Evolutionary conservation across 2,113 vertebrate genomes (phyloP).

Genomic region (Ginglymostoma cirratum): DNA sequence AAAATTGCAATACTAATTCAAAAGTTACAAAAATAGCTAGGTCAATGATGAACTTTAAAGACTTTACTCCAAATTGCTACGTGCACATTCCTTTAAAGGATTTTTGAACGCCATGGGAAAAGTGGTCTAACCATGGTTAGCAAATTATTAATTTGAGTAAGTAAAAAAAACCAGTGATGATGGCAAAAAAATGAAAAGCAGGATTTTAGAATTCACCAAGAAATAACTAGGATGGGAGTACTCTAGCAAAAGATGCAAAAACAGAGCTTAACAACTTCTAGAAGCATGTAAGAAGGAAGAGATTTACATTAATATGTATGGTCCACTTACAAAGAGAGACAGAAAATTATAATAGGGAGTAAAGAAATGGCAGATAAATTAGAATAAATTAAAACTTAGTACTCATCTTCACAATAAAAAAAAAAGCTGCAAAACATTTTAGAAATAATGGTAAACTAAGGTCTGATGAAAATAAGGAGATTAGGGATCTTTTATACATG

Average conservation of each 20-base stretch:
- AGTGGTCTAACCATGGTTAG: not conserved
- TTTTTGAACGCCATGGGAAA: not conserved
- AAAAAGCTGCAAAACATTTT: not conserved
- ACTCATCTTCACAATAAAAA: not conserved
- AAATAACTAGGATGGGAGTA: not conserved
- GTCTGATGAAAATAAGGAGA: too few relatives aligned
- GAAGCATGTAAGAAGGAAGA: not conserved
- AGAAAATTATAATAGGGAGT: not conserved
- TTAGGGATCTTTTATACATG: too few relatives aligned
- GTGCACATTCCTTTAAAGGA: not conserved
- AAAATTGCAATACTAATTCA: too few relatives aligned
- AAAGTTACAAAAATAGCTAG: not conserved
- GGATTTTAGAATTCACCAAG: not conserved
- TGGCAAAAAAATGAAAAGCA: not conserved
- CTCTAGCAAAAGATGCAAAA: not conserved
- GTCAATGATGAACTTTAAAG: not conserved
- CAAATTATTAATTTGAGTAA: not conserved
- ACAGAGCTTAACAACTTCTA: not conserved
- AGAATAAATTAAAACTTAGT: not conserved
- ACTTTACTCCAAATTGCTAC: not conserved
- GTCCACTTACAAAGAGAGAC: not conserved
- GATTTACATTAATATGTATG: not conserved
- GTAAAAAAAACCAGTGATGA: not conserved
- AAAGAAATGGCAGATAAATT: not conserved
- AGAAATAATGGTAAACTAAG: not conserved